Percentiles rank a stretch among this genome's conserved stretches.
phyloP scores from a whole-genome alignment of 2,888 invertebrate species.

The Himalopsyche japonica region DNA sequence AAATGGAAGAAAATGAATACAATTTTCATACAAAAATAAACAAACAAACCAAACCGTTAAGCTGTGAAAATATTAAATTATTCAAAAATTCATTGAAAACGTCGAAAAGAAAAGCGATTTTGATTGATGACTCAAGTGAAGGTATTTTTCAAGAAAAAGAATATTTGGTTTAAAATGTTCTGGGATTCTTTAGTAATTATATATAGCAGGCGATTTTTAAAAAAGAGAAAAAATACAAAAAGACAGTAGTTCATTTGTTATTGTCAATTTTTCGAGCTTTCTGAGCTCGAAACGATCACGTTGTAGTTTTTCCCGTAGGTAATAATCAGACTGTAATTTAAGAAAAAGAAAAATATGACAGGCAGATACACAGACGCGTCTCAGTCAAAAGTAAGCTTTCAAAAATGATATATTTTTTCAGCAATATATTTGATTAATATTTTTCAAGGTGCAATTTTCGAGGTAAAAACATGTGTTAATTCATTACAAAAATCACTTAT shows the following conservation, averaged over 20 bases:
- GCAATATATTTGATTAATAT: no score
- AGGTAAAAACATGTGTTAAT: no score
- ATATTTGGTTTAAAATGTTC: background rate
- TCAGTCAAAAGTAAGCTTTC: no score
- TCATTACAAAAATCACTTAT: no score
- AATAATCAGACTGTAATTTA: background rate
- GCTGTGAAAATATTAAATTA: slow-evolving; percentile 8
- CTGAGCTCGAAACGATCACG: background rate
- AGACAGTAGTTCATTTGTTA: background rate
- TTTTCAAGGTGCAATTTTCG: no score
- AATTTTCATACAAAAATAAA: background rate
- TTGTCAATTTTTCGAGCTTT: background rate
- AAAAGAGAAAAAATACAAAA: background rate
- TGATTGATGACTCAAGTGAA: slow-evolving; percentile 17
- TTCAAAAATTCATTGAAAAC: slow-evolving; percentile 17
- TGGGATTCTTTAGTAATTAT: background rate
- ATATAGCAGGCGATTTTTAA: background rate
- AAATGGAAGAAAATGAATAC: no score
- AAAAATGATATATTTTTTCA: no score
- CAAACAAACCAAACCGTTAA: background rate
- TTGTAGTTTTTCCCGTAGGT: background rate
- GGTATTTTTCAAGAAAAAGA: background rate
- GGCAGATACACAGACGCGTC: no score
- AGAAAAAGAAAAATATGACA: no score
- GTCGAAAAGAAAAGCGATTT: slow-evolving; percentile 11